Base-by-base conservation (phyloP, 2,888 invertebrate species). In the Mythimna pallens region DNA sequence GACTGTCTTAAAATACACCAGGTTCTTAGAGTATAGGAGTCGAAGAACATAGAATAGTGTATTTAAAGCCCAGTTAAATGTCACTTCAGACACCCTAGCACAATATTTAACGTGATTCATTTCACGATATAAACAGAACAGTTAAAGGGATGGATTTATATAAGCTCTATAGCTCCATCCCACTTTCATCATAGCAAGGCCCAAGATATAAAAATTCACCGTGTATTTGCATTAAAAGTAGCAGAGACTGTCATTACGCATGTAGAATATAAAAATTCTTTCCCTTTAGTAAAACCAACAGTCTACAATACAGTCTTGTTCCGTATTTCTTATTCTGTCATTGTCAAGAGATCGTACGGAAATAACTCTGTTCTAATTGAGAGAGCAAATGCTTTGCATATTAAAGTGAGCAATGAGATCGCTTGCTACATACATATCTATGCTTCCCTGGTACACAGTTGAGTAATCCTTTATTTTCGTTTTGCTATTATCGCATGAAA, bases 311-410 rank as follows among this genome's bases (percentile, higher is more conserved):
- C 20, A 50, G 25, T 14, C 34, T 78, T 22, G 34, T 73, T 73
- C 61, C 36, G 50, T 77, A 63, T 78, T 78, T 69, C 65, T 78
- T 78, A 78, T 73, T 78, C 47, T 65, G 9, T 66, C 72, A 69
- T 78, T 78, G 78, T 65, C 62, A 73, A 52, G 64, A 78, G 65
- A 78, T 78, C 43, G 65, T 62, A 57, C 52, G 73, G 69, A 78
- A 78, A 73, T 63, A 65, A 9, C 47, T 57, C 3, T 43, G 65
- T 57, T 78, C 65, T 78, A 78, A 78, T 78, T 78, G 65, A 68
- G 73, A 78, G 43, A 66, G 54, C 64, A 68, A 65, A 65, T 64
- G 67, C 52, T 65, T 69, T 78, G 74, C 78, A 78, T 78, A 68
- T 65, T 40, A 52, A 78, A 55, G 8, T 69, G 22, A 65, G 17